phyloP scores from a whole-genome alignment of 2,888 invertebrate species.

The Brenthis ino region DNA sequence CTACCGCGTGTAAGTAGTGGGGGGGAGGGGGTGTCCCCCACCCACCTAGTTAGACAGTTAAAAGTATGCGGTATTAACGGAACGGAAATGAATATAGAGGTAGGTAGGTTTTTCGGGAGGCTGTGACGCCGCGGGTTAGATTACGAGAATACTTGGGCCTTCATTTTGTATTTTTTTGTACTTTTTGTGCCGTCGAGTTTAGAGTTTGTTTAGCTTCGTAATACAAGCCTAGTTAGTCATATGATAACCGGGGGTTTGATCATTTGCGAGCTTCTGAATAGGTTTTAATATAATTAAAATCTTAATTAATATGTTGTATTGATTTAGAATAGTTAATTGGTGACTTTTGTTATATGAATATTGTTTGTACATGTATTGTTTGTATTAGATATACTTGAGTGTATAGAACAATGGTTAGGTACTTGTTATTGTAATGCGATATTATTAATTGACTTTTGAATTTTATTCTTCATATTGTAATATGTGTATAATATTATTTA shows the following conservation, averaged over 20 bases:
- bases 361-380: neutral
- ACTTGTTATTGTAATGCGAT: no score
- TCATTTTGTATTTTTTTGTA: slow-evolving; percentile 55
- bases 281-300: neutral
- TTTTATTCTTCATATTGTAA: no score
- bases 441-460: no score
- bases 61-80: slow-evolving; percentile 83
- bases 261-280: slow-evolving; percentile 5
- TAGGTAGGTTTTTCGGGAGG: slow-evolving; percentile 74
- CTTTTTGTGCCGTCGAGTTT: slow-evolving; percentile 44
- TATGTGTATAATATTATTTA: no score
- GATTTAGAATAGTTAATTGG: slow-evolving; percentile 3
- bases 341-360: neutral
- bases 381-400: slow-evolving; percentile 13
- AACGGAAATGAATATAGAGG: slow-evolving; percentile 82
- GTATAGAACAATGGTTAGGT: no score
- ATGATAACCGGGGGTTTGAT: slow-evolving; percentile 18
- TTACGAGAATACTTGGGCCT: slow-evolving; percentile 78
- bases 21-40: slow-evolving; percentile 48
- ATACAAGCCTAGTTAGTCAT: slow-evolving; percentile 2
- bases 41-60: slow-evolving; percentile 82
- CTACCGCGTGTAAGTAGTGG: slow-evolving; percentile 82
- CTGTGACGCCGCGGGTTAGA: slow-evolving; percentile 74
- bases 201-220: slow-evolving; percentile 42
- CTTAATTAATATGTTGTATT: slow-evolving; percentile 7